These are phyloP conservation scores for Rhodophaea formosa DNA, from an alignment of 2,888 invertebrate genomes.

Conservation along the genomic window DNA sequence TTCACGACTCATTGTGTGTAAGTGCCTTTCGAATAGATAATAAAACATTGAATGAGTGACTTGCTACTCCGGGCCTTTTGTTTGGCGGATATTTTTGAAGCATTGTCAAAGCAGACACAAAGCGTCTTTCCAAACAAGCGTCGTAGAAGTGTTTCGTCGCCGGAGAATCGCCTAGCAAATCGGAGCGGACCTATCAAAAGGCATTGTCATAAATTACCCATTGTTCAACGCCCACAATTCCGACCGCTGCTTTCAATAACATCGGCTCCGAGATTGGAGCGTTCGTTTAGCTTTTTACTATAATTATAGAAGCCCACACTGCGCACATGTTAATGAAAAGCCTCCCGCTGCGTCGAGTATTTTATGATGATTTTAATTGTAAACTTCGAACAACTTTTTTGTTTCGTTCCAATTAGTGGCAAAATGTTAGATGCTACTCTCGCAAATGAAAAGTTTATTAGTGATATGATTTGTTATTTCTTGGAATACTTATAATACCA, in stretches of 20 bases:
- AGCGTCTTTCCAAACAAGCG: slow-evolving; percentile 29
- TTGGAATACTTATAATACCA: no score
- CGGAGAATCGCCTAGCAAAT: slow-evolving; percentile 6
- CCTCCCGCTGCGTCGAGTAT: slow-evolving; percentile 8
- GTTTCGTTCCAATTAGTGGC: background rate
- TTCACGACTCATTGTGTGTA: slow-evolving; percentile 69
- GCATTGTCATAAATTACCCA: slow-evolving; percentile 15
- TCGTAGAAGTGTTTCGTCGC: slow-evolving; percentile 10
- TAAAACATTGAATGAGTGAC: slow-evolving; percentile 61
- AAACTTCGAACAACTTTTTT: background rate
- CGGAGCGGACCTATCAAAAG: slow-evolving; percentile 10
- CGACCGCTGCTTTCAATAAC: slow-evolving; percentile 7
- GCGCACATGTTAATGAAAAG: slow-evolving; percentile 9
- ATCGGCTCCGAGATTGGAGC: background rate
- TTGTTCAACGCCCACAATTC: slow-evolving; percentile 11
- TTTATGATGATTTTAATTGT: slow-evolving; percentile 8
- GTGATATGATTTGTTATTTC: no score
- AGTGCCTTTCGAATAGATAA: slow-evolving; percentile 63
- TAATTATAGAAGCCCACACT: slow-evolving; percentile 11
- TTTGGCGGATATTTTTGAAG: slow-evolving; percentile 61
- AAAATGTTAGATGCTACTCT: background rate
- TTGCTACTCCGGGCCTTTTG: slow-evolving; percentile 54
- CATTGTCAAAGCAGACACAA: slow-evolving; percentile 53
- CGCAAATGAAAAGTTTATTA: background rate
- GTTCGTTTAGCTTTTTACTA: background rate